phyloP scores from a whole-genome alignment of 2,888 invertebrate species.

The Tetropium fuscum region DNA sequence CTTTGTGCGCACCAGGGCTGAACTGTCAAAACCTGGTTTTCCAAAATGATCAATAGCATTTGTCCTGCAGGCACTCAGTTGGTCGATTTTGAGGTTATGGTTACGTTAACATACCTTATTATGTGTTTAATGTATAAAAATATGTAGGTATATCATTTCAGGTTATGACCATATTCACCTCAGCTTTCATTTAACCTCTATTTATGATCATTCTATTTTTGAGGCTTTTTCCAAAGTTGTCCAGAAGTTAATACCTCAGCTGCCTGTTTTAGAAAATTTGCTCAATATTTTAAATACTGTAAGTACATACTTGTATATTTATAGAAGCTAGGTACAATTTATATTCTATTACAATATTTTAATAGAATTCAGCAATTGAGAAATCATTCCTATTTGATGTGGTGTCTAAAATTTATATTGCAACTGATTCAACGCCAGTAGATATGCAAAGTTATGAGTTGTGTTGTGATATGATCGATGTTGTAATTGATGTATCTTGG shows the following conservation, averaged over 20 bases:
- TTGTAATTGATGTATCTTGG: slow-evolving; percentile 98
- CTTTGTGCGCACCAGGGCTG: no score
- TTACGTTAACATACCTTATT: no score
- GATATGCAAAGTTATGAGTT: slow-evolving; percentile 99
- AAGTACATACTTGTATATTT: slow-evolving; percentile 66
- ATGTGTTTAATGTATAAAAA: no score
- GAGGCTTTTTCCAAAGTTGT: slow-evolving; percentile 99
- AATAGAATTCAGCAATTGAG: slow-evolving; percentile 97
- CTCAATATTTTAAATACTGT: slow-evolving; percentile 98
- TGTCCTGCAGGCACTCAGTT: no score
- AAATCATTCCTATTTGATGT: slow-evolving; percentile 99
- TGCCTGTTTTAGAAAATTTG: slow-evolving; percentile 96
- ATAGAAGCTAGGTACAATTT: not conserved
- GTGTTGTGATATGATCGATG: slow-evolving; percentile 99
- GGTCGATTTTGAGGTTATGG: no score
- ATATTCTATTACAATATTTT: slow-evolving; percentile 43
- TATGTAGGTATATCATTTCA: no score
- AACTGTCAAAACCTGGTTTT: no score
- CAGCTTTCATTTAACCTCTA: slow-evolving; percentile 97
- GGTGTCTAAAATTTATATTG: slow-evolving; percentile 98
- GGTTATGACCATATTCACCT: slow-evolving; percentile 87
- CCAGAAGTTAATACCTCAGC: slow-evolving; percentile 97
- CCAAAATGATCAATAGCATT: no score
- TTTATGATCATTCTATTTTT: slow-evolving; percentile 99
- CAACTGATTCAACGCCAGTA: slow-evolving; percentile 99